Conservation (phyloP, 2,888 invertebrate species). For the Endotricha flammealis region DNA sequence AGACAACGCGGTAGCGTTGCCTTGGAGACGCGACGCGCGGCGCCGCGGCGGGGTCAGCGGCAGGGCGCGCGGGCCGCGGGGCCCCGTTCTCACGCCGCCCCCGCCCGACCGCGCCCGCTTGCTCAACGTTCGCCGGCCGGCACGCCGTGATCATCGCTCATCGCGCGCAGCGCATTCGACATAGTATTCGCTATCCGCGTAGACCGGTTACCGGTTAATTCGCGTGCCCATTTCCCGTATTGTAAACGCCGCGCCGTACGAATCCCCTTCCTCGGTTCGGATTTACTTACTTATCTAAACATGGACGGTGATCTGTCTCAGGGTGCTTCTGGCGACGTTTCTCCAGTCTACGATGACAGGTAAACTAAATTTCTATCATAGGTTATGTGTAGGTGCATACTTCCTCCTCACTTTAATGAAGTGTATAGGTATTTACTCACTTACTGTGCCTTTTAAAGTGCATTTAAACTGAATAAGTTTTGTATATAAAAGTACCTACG, state of each 20-base stretch:
- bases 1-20: constrained; percentile 10
- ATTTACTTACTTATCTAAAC: constrained; percentile 19
- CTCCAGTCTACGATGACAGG: constrained; percentile 63
- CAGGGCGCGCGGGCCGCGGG: constrained; percentile 12
- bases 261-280: constrained; percentile 24
- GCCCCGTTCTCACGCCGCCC: constrained; percentile 13
- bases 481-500: too few species aligned
- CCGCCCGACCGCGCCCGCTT: constrained; percentile 22
- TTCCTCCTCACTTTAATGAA: neutral
- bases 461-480: too few species aligned
- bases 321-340: constrained; percentile 53
- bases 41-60: too few species aligned
- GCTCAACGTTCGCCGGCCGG: constrained; percentile 24
- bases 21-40: constrained; percentile 10
- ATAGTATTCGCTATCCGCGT: constrained; percentile 39
- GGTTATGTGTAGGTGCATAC: neutral
- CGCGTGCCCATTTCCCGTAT: constrained; percentile 39
- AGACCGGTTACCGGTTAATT: constrained; percentile 38
- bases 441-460: too few species aligned
- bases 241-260: constrained; percentile 30
- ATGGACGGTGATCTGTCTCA: constrained; percentile 66
- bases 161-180: constrained; percentile 32
- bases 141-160: constrained; percentile 22
- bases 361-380: constrained; percentile 31
- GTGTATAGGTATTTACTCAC: too few species aligned